A percentile compares a stretch with the other conserved stretches of the same genome.
These are phyloP conservation scores for Chamaea fasciata DNA, from an alignment of 2,113 vertebrate genomes.

Conservation along the genomic window DNA sequence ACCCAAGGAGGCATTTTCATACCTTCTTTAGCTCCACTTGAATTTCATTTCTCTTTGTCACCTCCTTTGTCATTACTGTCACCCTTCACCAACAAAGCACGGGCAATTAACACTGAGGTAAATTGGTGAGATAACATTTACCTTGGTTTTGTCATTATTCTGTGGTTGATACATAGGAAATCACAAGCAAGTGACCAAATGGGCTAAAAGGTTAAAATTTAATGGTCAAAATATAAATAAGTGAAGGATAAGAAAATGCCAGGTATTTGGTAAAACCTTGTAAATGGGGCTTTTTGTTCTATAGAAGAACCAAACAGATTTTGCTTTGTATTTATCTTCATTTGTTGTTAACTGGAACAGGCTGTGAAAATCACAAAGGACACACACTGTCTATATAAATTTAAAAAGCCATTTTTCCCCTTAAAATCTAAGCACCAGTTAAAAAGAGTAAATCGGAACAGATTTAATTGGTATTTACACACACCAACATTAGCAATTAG, in stretches of 20 bases:
- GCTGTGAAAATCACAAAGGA: constrained; percentile 61
- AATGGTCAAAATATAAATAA: constrained; percentile 19
- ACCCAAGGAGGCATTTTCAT: constrained; percentile 13
- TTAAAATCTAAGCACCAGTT: constrained; percentile 50
- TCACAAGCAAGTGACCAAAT: constrained; percentile 25
- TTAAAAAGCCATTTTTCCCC: constrained; percentile 63
- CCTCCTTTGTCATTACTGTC: constrained; percentile 2
- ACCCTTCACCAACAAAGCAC: neutral
- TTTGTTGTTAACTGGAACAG: constrained; percentile 61
- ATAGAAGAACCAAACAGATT: neutral
- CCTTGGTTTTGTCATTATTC: neutral
- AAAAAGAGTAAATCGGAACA: constrained; percentile 58
- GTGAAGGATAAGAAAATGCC: neutral
- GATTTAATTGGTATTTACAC: constrained; percentile 53
- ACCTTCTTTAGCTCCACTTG: constrained; percentile 25
- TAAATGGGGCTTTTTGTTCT: neutral
- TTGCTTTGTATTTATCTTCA: constrained; percentile 62
- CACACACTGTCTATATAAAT: constrained; percentile 65
- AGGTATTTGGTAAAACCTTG: neutral
- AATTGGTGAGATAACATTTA: constrained; percentile 20
- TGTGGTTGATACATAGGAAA: neutral
- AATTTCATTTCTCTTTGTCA: constrained; percentile 27
- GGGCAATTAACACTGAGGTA: constrained; percentile 31
- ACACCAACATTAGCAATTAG: constrained; percentile 33
- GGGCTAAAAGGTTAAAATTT: neutral